phyloP scores from a whole-genome alignment of 2,113 vertebrate species.

The Ochotona princeps region DNA sequence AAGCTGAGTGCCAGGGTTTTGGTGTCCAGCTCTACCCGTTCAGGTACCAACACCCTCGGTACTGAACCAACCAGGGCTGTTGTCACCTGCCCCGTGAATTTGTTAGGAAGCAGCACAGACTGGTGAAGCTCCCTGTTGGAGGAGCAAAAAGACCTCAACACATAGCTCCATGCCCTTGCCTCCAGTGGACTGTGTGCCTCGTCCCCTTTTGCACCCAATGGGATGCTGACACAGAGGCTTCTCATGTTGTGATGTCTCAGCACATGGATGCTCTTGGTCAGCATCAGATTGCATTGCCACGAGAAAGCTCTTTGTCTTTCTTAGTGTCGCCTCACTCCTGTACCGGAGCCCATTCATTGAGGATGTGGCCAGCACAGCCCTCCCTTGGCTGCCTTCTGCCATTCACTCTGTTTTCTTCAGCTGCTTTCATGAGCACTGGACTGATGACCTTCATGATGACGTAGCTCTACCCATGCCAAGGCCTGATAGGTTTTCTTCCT shows the following conservation, averaged over 20 bases:
- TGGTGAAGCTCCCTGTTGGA: background rate
- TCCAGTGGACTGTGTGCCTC: background rate
- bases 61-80: background rate
- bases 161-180: background rate
- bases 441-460: background rate
- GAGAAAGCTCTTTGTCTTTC: rapidly evolving
- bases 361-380: rapidly evolving
- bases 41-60: background rate
- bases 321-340: rapidly evolving
- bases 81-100: rapidly evolving
- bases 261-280: background rate
- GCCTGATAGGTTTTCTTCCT: no score
- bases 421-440: background rate
- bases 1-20: rapidly evolving
- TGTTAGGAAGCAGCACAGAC: rapidly evolving
- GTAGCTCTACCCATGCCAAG: rapidly evolving
- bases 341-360: rapidly evolving
- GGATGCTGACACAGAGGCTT: no score
- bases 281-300: rapidly evolving
- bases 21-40: background rate
- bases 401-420: no score
- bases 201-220: background rate
- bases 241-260: no score
- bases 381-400: background rate
- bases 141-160: background rate